Evolutionary conservation across 1,140 invertebrate species (phyloP), one percentile per base, ranked within the genome.

Genomic region (Drosophila malerkotliana): DNA sequence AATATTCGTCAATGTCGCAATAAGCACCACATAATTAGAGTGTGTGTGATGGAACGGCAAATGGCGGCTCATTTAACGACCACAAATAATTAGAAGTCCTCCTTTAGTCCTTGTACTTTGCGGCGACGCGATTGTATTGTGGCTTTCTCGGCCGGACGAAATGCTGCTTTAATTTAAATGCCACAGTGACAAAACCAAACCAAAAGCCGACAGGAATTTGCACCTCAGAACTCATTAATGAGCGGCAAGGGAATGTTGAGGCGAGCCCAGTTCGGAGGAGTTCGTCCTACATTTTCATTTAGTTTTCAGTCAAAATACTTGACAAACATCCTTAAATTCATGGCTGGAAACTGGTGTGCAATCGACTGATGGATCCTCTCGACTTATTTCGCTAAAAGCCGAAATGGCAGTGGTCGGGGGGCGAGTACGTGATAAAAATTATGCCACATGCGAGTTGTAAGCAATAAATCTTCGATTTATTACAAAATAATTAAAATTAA

Each of bases 401-500:
- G 39, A 12, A 15, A 8, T 6, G 8, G 32, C 12, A 34, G 18
- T 47, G 55, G 6, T 39, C n/a, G 10, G 47, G 57, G 7, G 34
- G n/a, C 28, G 39, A 62, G 62, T 85, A 78, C 82, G 81, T 85
- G 81, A 87, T 84, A 78, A 81, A 85, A 85, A 87, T 87, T 60
- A 81, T 81, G 83, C 61, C 69, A 60, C 78, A 87, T 87, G 75
- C 75, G 88, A 72, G 39, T 88, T 88, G 79, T 72, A 64, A 88
- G 79, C 82, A 82, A 88, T 87, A 88, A 87, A 87, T 87, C 83
- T 87, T 88, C 72, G 74, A 87, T 87, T 87, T 87, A 87, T 87
- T 87, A 79, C 83, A 88, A 83, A 87, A 87, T 88, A 87, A 87
- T 87, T 87, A 87, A 87, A 87, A 87, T 87, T 87, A 87, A 87